Base-by-base conservation (phyloP, 1,140 invertebrate genomes). In the Gyrodactylus salaris region DNA sequence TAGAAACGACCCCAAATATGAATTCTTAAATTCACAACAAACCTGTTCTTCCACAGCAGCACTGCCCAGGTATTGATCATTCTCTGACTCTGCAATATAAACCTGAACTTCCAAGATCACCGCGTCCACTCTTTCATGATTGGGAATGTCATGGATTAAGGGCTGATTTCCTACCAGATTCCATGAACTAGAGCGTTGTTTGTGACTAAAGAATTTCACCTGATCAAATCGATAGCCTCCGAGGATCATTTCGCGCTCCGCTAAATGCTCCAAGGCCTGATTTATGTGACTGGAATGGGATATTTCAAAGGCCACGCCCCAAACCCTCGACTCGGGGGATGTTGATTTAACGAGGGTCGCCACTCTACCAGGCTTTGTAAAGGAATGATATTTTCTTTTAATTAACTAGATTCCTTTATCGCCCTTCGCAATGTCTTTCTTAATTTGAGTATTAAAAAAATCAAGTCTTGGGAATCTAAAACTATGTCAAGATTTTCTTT, bases 291-390 rank as follows among this genome's bases (percentile, higher is more conserved):
- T 78, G 0, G 82, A 19, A 26, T 24, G 77, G 0, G 83, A 82
- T 77, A 95, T 90, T 81, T 88, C 85, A 80, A 92, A 95, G 0
- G 89, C 90, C 20, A 92, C 83, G 54, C 91, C 91, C 86, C 88
- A 94, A 0, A 94, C 90, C 69, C 85, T 78, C 1, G 79, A 77
- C 77, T 87, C 81, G 1, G 83, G 79, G 1, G n/a, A n/a, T 7
- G 7, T 54, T 54, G 86, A 85, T 26, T 85, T 68, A 83, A 92
- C 79, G 27, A 93, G 80, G 0, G 90, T 92, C 0, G 91, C 89
- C 26, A 92, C 89, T 77, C 90, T 82, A 0, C 91, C 90, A 69
- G 90, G 90, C 86, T 89, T n/a, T n/a, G n/a, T n/a, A n/a, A n/a
- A n/a, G n/a, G n/a, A n/a, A n/a, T n/a, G n/a, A n/a, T n/a, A n/a